These are phyloP conservation scores for Sclerurus mexicanus DNA, from an alignment of 2,113 vertebrate species.

Conservation along the genomic window DNA sequence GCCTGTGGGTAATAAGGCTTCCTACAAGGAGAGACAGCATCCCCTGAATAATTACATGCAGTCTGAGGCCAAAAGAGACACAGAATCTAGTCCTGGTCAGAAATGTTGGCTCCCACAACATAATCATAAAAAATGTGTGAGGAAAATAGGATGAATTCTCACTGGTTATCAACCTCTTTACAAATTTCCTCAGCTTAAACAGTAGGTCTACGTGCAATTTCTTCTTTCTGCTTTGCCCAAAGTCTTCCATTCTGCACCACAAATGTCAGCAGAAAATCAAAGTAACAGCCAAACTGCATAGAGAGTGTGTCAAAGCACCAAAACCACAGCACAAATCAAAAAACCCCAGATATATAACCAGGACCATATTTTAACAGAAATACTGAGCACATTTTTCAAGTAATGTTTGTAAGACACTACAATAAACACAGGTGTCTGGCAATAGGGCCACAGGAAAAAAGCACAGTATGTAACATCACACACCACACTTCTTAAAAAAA, in stretches of 20 bases:
- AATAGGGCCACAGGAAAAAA: not conserved
- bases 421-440: not conserved
- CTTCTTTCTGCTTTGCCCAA: not conserved
- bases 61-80: not conserved
- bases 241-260: not conserved
- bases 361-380: not conserved
- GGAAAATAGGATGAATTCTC: not conserved
- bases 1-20: slow-evolving; percentile 13
- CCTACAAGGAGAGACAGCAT: not conserved
- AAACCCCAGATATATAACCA: not conserved
- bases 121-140: not conserved
- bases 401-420: not conserved
- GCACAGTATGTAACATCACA: not conserved
- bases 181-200: not conserved
- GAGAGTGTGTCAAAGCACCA: not conserved
- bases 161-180: not conserved
- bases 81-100: not conserved
- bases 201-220: not conserved
- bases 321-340: not conserved
- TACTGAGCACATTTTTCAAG: not conserved
- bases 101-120: not conserved
- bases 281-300: not conserved
- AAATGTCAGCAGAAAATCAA: not conserved
- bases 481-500: not conserved
- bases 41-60: not conserved